A percentile compares a stretch with the other conserved stretches of the same genome.
These are phyloP conservation scores for Penaeus indicus DNA, from an alignment of 1,140 invertebrate species.

Conservation along the genomic window DNA sequence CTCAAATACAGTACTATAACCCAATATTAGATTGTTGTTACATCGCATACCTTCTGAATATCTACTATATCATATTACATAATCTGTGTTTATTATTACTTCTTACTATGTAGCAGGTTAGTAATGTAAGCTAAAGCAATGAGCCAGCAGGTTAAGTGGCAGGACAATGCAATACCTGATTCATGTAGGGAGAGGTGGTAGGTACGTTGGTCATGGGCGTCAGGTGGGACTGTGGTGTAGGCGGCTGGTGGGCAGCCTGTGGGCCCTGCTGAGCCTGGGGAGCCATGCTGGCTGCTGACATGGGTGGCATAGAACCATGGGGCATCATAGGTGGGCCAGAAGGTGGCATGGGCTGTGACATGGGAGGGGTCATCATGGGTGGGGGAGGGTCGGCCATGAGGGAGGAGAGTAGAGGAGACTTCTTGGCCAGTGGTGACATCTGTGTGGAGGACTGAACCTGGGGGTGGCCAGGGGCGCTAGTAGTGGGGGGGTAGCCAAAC, in stretches of 20 bases:
- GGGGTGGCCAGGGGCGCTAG: constrained; percentile 53
- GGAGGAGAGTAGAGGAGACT: constrained; percentile 69
- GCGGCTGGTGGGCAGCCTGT: constrained; percentile 55
- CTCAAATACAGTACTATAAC: too few relatives aligned
- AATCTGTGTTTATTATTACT: too few relatives aligned
- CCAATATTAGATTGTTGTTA: too few relatives aligned
- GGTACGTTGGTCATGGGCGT: constrained; percentile 57
- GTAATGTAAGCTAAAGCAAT: too few relatives aligned
- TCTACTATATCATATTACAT: too few relatives aligned
- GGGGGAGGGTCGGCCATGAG: constrained; percentile 68
- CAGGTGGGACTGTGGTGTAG: constrained; percentile 57
- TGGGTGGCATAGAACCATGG: constrained; percentile 66
- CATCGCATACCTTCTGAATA: too few relatives aligned
- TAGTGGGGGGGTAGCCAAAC: constrained; percentile 57
- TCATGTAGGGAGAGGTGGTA: constrained; percentile 67
- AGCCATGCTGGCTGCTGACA: constrained; percentile 69
- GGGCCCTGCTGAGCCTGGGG: constrained; percentile 55
- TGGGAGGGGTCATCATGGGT: constrained; percentile 69
- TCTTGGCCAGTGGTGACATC: constrained; percentile 69
- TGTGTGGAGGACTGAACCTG: constrained; percentile 66
- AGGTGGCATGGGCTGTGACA: constrained; percentile 68
- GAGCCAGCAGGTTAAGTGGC: too few relatives aligned
- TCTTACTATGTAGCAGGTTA: too few relatives aligned
- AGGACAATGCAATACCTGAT: constrained; percentile 56
- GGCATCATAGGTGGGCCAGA: constrained; percentile 67